phyloP scores from a whole-genome alignment of 2,888 invertebrate species.

The Dasypogon diadema region DNA sequence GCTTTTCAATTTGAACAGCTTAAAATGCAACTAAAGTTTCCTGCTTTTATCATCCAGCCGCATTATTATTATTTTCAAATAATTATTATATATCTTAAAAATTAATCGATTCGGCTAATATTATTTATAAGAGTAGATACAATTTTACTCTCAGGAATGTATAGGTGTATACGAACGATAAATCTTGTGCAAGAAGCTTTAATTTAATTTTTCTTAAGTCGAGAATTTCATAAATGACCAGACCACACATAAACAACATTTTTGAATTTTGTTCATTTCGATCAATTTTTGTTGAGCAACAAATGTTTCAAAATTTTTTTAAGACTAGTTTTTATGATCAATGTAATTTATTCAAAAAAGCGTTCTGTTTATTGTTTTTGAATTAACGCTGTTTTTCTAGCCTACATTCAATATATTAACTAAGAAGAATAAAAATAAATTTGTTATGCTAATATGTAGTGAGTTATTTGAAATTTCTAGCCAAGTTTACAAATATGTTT shows the following conservation, averaged over 20 bases:
- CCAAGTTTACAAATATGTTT: constrained; percentile 15
- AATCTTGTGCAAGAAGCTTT: constrained; percentile 20
- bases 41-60: no score
- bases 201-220: constrained; percentile 16
- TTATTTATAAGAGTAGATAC: no score
- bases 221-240: constrained; percentile 1
- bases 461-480: constrained; percentile 40
- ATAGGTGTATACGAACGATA: background rate
- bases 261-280: constrained; percentile 46
- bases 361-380: constrained; percentile 38
- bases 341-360: constrained; percentile 26
- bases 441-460: constrained; percentile 53
- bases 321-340: constrained; percentile 24
- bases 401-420: constrained; percentile 29
- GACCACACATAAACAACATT: constrained; percentile 27
- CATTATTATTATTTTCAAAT: no score
- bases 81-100: no score
- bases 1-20: no score
- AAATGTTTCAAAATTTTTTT: constrained; percentile 41
- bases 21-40: no score
- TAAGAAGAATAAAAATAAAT: constrained; percentile 25
- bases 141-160: no score
- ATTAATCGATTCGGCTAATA: no score
- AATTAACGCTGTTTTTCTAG: constrained; percentile 47
- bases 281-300: constrained; percentile 31